Base-by-base conservation (phyloP, 2,888 invertebrate genomes). In the Chloromyia formosa region DNA sequence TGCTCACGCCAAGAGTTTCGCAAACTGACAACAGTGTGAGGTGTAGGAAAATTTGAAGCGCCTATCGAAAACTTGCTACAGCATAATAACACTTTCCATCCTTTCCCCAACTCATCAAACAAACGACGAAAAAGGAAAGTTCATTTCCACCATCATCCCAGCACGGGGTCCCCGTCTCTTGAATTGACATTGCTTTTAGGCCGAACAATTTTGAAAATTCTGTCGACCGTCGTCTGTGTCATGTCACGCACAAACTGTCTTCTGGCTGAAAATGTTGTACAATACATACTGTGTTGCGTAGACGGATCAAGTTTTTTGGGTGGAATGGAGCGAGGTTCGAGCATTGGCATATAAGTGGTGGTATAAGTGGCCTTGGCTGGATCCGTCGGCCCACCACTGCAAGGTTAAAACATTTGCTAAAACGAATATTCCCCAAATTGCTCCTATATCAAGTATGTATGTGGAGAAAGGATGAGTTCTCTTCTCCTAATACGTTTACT, bases 211-310 rank as follows among this genome's bases (percentile, higher is more conserved):
- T 18, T 4, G 62, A n/a, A 18, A 20, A 62, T 62, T 9, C 62
- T 62, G 62, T 62, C 62, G 18, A 62, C 56, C 35, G 62, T 18
- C 23, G 42, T 62, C 62, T 42, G 61, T 66, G 49, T 66, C 49
- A 66, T 22, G 1, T 49, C 66, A 49, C 1, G 12, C 22, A 66
- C 49, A 66, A 66, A 45, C 18, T 66, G 22, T 66, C 56, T 56
- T 56, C 18, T 20, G 56, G 1, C 56, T 56, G 49, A 49, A n/a
- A n/a, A 49, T 49, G 49, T n/a, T 49, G 2, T 49, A n/a, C 12
- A 42, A 5, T 49, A n/a, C 27, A 49, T 12, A n/a, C 49, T 5
- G 14, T 27, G 60, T 27, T 20, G 60, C 14, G 60, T 27, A 61
- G 60, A 61, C 60, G 3, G 23, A n/a, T n/a, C 49, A n/a, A 4